Evolutionary conservation across 2,113 vertebrate genomes (phyloP).

Genomic region (Oreochromis spilurus): DNA sequence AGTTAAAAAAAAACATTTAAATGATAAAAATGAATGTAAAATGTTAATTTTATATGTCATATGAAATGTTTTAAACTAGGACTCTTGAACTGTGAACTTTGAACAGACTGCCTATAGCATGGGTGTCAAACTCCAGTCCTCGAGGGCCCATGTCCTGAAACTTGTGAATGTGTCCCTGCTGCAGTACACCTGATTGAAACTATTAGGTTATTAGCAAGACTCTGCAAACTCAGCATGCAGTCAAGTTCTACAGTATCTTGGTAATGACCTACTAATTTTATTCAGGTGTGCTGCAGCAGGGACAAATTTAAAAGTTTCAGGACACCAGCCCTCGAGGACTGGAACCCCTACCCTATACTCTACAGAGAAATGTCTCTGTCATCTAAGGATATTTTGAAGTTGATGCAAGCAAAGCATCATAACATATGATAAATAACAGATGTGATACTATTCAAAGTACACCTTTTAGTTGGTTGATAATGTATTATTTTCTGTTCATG

Average conservation of each 20-base stretch:
- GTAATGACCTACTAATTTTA: not conserved
- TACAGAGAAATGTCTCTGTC: not conserved
- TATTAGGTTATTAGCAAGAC: not conserved
- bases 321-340: not conserved
- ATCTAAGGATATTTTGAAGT: not conserved
- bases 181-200: not conserved
- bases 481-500: not conserved
- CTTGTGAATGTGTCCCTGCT: not conserved
- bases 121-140: not conserved
- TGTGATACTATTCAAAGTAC: not conserved
- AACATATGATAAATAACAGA: not conserved
- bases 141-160: fast-evolving
- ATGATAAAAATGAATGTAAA: not conserved
- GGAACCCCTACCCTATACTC: not conserved
- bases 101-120: not conserved
- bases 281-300: not conserved
- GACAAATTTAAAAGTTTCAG: not conserved
- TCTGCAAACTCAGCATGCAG: not conserved
- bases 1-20: not conserved
- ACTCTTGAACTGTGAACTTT: not conserved
- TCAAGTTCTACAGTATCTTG: not conserved
- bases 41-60: not conserved
- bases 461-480: not conserved
- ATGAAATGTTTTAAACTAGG: not conserved
- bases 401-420: not conserved